These are phyloP conservation scores for Epiblema foenella DNA, from an alignment of 2,888 invertebrate genomes.

Conservation along the genomic window DNA sequence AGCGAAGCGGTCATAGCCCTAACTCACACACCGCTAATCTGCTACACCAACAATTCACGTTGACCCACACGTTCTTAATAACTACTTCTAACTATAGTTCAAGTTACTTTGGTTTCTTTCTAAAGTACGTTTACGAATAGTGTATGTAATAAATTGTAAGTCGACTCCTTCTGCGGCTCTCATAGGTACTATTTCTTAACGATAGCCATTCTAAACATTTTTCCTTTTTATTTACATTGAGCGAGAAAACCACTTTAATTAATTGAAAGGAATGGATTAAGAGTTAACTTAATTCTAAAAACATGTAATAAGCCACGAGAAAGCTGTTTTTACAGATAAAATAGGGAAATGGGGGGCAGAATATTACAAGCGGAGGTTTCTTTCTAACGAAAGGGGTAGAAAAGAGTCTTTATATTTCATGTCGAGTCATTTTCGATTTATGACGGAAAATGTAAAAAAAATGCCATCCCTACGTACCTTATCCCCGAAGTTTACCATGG, in stretches of 20 bases:
- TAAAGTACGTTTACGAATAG: not conserved
- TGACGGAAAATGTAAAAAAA: no score
- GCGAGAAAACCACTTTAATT: not conserved
- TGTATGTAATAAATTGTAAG: not conserved
- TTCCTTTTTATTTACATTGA: not conserved
- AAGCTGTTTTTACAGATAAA: no score
- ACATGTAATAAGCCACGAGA: no score
- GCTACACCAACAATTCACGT: not conserved
- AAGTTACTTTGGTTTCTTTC: not conserved
- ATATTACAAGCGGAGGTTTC: no score
- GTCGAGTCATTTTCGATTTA: no score
- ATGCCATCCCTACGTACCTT: no score
- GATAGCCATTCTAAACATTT: not conserved
- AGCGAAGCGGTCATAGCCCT: not conserved
- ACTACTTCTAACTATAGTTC: not conserved
- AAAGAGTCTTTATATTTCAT: no score
- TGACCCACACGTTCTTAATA: not conserved
- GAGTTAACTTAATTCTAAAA: not conserved
- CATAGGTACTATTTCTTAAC: constrained; percentile 1
- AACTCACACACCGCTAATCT: not conserved
- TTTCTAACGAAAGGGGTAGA: no score
- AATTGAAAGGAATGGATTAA: not conserved
- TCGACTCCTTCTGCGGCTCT: not conserved
- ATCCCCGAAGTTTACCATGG: no score
- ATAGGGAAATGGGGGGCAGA: no score